Percentiles rank a stretch among this genome's conserved stretches.
Evolutionary conservation across 2,113 vertebrate species (phyloP).

Genomic region (Pelobates fuscus): DNA sequence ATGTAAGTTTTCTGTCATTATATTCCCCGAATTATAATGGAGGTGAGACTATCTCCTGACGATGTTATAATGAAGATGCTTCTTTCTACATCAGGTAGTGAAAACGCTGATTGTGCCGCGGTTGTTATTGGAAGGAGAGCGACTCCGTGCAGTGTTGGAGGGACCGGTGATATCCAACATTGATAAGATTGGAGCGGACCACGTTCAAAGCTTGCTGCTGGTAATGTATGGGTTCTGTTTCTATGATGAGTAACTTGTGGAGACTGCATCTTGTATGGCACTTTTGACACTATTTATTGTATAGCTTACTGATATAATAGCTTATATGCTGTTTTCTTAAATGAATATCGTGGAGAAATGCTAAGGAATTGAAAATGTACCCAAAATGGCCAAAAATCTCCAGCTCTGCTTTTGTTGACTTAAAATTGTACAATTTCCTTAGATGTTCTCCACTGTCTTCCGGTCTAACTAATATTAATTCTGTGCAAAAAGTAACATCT

Average conservation of each 20-base stretch:
- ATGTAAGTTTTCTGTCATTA: conserved; percentile 67
- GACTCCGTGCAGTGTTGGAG: conserved; percentile 82
- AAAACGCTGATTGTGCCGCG: conserved; percentile 88
- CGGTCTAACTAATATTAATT: too few relatives aligned
- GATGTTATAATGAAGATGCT: too few relatives aligned
- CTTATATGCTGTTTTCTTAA: too few relatives aligned
- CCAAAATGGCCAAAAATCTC: too few relatives aligned
- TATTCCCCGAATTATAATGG: neutral
- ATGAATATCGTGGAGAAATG: too few relatives aligned
- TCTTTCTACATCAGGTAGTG: conserved; percentile 72
- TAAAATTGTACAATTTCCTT: too few relatives aligned
- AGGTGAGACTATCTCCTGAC: too few relatives aligned
- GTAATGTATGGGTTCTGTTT: conserved; percentile 64
- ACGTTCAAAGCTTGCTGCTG: conserved; percentile 87
- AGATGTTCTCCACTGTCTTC: too few relatives aligned
- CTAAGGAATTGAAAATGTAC: too few relatives aligned
- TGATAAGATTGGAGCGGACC: conserved; percentile 88
- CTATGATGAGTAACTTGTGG: too few relatives aligned
- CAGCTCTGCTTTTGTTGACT: too few relatives aligned
- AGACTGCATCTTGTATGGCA: neutral
- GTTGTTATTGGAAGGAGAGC: conserved; percentile 80
- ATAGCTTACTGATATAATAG: neutral
- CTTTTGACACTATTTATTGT: neutral
- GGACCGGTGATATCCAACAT: conserved; percentile 87
- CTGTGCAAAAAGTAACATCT: too few relatives aligned